These are phyloP conservation scores for Zaprionus ornatus DNA, from an alignment of 1,140 invertebrate genomes.

Conservation along the genomic window DNA sequence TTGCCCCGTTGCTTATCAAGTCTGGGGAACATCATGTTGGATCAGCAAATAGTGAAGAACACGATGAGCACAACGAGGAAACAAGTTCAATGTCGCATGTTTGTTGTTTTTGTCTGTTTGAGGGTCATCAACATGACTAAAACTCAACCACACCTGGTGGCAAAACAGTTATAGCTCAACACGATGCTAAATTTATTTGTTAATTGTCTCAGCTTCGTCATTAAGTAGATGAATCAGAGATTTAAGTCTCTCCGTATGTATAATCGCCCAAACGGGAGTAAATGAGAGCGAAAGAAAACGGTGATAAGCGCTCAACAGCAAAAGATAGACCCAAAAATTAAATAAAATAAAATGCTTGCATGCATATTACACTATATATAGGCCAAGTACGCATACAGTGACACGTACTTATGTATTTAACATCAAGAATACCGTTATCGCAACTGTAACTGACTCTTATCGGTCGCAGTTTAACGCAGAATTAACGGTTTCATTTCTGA, in stretches of 20 bases:
- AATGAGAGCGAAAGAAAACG: neutral
- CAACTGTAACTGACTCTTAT: slow-evolving; percentile 2
- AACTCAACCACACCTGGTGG: neutral
- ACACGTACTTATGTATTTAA: neutral
- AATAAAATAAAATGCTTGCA: slow-evolving; percentile 1
- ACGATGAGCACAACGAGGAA: neutral
- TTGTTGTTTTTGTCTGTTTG: neutral
- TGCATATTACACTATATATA: neutral
- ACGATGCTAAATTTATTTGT: slow-evolving; percentile 47
- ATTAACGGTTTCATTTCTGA: neutral
- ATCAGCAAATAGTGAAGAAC: neutral
- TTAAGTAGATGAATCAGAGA: slow-evolving; percentile 61
- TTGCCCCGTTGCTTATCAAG: slow-evolving; percentile 49
- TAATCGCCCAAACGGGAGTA: neutral
- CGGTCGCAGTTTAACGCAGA: slow-evolving; percentile 8
- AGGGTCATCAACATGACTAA: neutral
- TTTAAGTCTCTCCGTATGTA: slow-evolving; percentile 33
- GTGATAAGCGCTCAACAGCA: neutral
- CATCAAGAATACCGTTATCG: slow-evolving; percentile 13
- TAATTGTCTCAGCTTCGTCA: slow-evolving; percentile 63
- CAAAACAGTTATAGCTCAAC: neutral
- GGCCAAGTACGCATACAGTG: neutral
- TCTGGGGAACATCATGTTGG: neutral
- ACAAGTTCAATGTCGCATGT: slow-evolving; percentile 6
- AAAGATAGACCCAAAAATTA: neutral